Percentiles rank a stretch among this genome's conserved stretches.
phyloP scores from a whole-genome alignment of 1,140 invertebrate genomes.

The Bombus ignitus region DNA sequence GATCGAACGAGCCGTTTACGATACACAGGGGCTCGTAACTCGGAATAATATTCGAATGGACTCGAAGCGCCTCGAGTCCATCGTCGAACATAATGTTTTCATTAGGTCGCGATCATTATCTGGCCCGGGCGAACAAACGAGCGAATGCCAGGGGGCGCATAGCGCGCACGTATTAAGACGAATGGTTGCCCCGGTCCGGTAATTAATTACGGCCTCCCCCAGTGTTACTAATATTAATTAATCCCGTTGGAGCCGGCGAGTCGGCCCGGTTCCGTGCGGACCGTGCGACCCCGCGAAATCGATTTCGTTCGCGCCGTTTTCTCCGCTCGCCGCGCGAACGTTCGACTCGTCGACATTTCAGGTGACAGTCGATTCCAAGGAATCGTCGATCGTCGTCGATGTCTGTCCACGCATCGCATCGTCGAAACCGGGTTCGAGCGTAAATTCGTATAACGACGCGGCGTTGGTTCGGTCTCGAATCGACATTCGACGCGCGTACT shows the following conservation, averaged over 20 bases:
- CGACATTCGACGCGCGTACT: constrained; percentile 19
- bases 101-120: constrained; percentile 74
- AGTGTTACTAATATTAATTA: constrained; percentile 77
- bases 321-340: not conserved
- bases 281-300: constrained; percentile 50
- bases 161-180: constrained; percentile 71
- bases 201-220: constrained; percentile 74
- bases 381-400: too few relatives aligned
- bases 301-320: constrained; percentile 24
- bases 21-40: constrained; percentile 15
- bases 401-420: not conserved
- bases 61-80: constrained; percentile 15
- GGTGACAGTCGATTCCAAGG: not conserved
- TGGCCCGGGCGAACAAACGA: constrained; percentile 67
- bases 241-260: constrained; percentile 57
- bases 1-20: constrained; percentile 10
- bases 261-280: constrained; percentile 33
- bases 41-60: constrained; percentile 18
- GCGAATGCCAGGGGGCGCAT: constrained; percentile 63
- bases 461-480: not conserved
- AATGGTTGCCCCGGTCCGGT: constrained; percentile 61
- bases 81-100: constrained; percentile 71
- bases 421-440: not conserved
- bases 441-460: constrained; percentile 11
- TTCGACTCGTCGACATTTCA: not conserved